Conservation (phyloP, 2,888 invertebrate genomes). For the Conchocele bisecta region DNA sequence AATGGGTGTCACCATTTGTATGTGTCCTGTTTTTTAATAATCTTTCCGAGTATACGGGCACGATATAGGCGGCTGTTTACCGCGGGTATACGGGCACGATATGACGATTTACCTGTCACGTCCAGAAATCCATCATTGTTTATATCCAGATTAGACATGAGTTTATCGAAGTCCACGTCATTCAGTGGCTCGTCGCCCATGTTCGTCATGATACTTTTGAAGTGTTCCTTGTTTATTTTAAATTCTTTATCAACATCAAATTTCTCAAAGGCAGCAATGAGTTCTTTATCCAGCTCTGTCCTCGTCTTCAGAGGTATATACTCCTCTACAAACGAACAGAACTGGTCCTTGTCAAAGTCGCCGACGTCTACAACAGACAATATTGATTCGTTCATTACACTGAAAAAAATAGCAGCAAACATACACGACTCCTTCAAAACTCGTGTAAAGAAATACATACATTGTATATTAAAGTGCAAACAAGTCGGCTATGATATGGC, state of each 20-base stretch:
- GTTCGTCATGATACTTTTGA: slow-evolving; percentile 39
- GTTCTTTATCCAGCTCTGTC: slow-evolving; percentile 36
- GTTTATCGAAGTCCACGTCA: slow-evolving; percentile 32
- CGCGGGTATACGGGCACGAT: too few relatives aligned
- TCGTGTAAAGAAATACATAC: too few relatives aligned
- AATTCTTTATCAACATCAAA: slow-evolving; percentile 37
- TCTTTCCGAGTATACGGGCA: too few relatives aligned
- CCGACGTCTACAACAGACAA: slow-evolving; percentile 11
- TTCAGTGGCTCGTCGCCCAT: slow-evolving; percentile 47
- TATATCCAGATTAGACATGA: slow-evolving; percentile 22
- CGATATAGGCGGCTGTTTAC: too few relatives aligned
- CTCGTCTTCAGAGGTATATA: slow-evolving; percentile 28
- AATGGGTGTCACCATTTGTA: too few relatives aligned
- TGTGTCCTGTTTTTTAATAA: too few relatives aligned
- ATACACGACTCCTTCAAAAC: too few relatives aligned
- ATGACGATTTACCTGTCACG: slow-evolving; percentile 41
- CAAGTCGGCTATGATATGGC: background rate
- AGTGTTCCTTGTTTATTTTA: slow-evolving; percentile 45
- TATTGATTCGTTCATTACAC: too few relatives aligned
- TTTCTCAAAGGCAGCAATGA: slow-evolving; percentile 45
- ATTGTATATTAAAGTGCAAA: too few relatives aligned
- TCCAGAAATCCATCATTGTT: slow-evolving; percentile 29
- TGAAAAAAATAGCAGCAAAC: too few relatives aligned
- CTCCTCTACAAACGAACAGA: slow-evolving; percentile 30
- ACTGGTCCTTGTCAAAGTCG: slow-evolving; percentile 30